These are phyloP conservation scores for Hylomyscus alleni DNA, from an alignment of 2,797 vertebrate genomes.

Conservation along the genomic window DNA sequence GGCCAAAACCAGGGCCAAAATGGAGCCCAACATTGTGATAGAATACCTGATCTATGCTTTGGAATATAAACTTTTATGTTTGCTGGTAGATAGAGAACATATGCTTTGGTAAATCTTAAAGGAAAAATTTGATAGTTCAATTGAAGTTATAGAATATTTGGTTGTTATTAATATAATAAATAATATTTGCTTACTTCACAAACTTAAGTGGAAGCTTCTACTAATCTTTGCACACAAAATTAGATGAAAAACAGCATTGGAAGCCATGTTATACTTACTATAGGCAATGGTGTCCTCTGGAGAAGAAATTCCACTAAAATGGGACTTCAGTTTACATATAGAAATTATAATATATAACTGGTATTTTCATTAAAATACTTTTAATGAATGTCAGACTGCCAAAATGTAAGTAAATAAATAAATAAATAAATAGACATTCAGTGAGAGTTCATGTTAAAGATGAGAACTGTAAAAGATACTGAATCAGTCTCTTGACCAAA, in stretches of 20 bases:
- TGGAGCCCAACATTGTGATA: neutral
- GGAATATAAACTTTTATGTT: neutral
- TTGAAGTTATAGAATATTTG: neutral
- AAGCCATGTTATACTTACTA: neutral
- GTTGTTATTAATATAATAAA: slow-evolving; percentile 16
- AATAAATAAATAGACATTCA: neutral
- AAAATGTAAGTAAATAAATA: neutral
- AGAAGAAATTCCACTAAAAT: slow-evolving; percentile 16
- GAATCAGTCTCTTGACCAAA: neutral
- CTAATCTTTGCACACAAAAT: neutral
- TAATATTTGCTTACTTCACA: neutral
- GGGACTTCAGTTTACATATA: neutral
- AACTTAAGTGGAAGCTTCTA: neutral
- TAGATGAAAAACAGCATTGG: neutral
- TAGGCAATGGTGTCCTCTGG: fast-evolving
- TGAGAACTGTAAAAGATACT: neutral
- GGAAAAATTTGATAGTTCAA: neutral
- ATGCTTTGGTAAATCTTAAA: neutral
- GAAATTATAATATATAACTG: neutral
- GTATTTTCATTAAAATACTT: neutral
- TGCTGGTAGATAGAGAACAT: neutral
- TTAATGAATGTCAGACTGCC: neutral
- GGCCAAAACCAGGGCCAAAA: too few species aligned
- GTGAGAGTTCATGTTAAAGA: neutral
- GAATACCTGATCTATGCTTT: neutral